phyloP scores from a whole-genome alignment of 2,113 vertebrate species.

The Psephotus haematonotus region DNA sequence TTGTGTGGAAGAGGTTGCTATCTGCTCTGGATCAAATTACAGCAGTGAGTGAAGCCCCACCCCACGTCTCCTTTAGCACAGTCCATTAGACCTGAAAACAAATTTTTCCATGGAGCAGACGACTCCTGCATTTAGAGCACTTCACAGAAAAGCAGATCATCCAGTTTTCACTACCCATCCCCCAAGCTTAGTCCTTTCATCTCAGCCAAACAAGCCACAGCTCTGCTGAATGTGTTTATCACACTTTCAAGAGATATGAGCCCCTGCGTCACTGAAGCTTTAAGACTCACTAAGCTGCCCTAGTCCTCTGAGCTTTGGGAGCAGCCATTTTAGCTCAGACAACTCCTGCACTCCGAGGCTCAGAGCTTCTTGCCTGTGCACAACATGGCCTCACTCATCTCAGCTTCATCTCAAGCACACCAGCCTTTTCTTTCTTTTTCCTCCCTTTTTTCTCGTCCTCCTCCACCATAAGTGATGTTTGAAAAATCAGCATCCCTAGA shows the following conservation, averaged over 20 bases:
- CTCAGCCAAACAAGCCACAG: constrained; percentile 85
- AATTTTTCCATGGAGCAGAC: constrained; percentile 87
- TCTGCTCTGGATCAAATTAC: constrained; percentile 94
- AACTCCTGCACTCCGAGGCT: constrained; percentile 76
- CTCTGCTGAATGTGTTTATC: constrained; percentile 88
- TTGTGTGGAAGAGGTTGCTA: constrained; percentile 84
- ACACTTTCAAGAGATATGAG: constrained; percentile 88
- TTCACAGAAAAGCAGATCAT: constrained; percentile 81
- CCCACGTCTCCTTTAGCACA: constrained; percentile 87
- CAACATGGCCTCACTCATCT: constrained; percentile 94
- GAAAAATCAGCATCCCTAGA: constrained; percentile 56
- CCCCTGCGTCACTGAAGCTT: constrained; percentile 86
- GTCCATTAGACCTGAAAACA: constrained; percentile 89
- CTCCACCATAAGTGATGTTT: constrained; percentile 77
- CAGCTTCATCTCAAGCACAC: constrained; percentile 79
- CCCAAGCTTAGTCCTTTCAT: constrained; percentile 82
- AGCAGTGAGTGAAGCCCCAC: constrained; percentile 87
- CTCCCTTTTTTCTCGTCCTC: background rate
- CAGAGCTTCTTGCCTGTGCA: constrained; percentile 79
- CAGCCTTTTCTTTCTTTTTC: constrained; percentile 44
- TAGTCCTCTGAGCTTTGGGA: constrained; percentile 90
- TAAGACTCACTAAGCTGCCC: constrained; percentile 89
- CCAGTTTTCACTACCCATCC: constrained; percentile 78
- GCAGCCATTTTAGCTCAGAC: constrained; percentile 97
- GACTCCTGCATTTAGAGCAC: constrained; percentile 83